Evolutionary conservation across 2,797 vertebrate species (phyloP), one percentile per base, ranked within the genome.

Genomic region (Lagodon rhomboides): DNA sequence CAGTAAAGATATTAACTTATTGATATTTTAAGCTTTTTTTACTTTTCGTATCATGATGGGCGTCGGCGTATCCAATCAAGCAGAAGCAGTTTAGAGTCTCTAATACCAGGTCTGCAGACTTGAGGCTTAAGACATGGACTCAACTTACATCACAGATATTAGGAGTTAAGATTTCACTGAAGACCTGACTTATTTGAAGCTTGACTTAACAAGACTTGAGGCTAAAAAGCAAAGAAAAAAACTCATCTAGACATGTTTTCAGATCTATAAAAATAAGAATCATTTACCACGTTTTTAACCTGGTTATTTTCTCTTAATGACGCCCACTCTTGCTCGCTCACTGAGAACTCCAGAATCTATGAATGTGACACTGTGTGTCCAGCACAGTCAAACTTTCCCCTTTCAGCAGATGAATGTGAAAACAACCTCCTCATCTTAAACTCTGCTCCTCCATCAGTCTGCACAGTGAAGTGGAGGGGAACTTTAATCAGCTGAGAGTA

Each of bases 21-120:
- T 47, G 18, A n/a, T 13, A 56, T 46, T 8, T 25, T 23, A 0
- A 16, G 30, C n/a, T 5, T 49, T 56, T 49, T 13, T 6, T 12
- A 69, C 49, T 71, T 59, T 51, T 53, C 6, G 70, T 25, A 56
- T 71, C 22, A 49, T 27, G 41, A 12, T 18, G 55, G 18, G 13
- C 20, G 63, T 68, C 17, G 53, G 20, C 13, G 60, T 58, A 41
- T 72, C 12, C 27, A 62, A 13, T 49, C 23, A 65, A 38, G 30
- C 54, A 65, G 20, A 50, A 54, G 44, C 68, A 38, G 25, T n/a
- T 27, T 20, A 13, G 17, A 80, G 50, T 30, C 50, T 56, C 4
- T 18, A 16, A 3, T 16, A 27, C n/a, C 12, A 4, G 15, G 23
- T 17, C 47, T 43, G 43, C 13, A 50, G 9, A 46, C 17, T 23